Base-by-base conservation (phyloP, 2,113 vertebrate genomes). In the Grus americana region DNA sequence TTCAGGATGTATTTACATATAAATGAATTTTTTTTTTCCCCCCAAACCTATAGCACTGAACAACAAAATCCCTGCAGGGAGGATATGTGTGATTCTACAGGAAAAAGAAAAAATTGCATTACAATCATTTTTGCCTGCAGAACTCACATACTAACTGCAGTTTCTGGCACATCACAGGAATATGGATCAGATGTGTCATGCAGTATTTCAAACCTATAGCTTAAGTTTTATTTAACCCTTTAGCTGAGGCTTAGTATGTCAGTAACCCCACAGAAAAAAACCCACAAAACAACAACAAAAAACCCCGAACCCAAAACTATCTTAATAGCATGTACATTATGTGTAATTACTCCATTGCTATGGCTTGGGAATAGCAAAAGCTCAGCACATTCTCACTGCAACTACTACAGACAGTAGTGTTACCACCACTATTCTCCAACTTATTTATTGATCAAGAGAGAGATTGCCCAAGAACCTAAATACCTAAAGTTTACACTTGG, bases 1-100 rank as follows among this genome's bases (percentile, higher is more conserved):
- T 95, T 88, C 76, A 50, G 83, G 46, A 14, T 95, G 52, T 79
- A 96, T 96, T 96, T 97, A 91, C 86, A 93, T 86, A 92, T 61
- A 96, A 89, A 96, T 97, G 57, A 94, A 27, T 59, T 50, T 57
- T 32, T 12, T 87, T 94, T 55, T 79, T 52, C 9, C 9, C 10
- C 9, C 10, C 9, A 15, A 94, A 86, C 38, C 52, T 78, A 73
- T n/a, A 91, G 20, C 21, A 86, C 52, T 61, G 68, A 92, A 90
- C 61, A 95, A 84, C 59, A 92, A 88, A 87, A 91, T 81, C 68
- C 26, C 73, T 71, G 26, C 66, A 88, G 1, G 4, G 32, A 78
- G 21, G n/a, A 26, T 42, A 58, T 19, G 7, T 82, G 65, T 58
- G 38, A 90, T 88, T 92, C 58, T 71, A 91, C 17, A 70, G 13